Percentiles rank a stretch among this genome's conserved stretches.
Conservation (phyloP, 2,888 invertebrate genomes). For the Adelphocoris suturalis region DNA sequence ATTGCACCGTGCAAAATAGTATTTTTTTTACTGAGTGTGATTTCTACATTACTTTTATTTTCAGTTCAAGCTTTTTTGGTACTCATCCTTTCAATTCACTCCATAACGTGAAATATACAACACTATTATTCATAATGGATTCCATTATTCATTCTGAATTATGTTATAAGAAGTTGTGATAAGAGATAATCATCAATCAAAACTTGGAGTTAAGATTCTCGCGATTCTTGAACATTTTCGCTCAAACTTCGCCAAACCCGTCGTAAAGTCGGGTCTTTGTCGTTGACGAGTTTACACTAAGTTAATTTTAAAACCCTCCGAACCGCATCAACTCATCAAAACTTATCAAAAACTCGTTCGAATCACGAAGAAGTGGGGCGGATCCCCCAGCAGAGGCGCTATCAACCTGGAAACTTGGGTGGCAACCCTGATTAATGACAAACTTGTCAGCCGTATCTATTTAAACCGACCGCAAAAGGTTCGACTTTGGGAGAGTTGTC, state of each 20-base stretch:
- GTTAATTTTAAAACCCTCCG: not conserved
- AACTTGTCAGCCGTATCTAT: slow-evolving; percentile 65
- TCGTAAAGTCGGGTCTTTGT: not conserved
- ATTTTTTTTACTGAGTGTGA: no score
- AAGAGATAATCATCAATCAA: slow-evolving; percentile 1
- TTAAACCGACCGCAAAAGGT: slow-evolving; percentile 18
- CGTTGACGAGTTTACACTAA: not conserved
- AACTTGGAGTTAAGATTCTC: not conserved
- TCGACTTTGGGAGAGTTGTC: slow-evolving; percentile 35
- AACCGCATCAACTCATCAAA: slow-evolving; percentile 7
- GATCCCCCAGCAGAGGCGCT: not conserved
- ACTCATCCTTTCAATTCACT: no score
- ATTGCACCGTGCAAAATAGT: no score
- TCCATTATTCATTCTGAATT: no score
- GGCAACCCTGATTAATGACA: slow-evolving; percentile 66
- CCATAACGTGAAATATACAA: no score
- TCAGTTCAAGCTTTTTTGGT: no score
- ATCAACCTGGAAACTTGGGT: slow-evolving; percentile 1
- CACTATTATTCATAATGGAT: no score
- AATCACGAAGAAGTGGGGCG: not conserved
- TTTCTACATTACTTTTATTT: no score
- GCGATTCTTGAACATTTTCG: not conserved
- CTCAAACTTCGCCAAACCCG: not conserved
- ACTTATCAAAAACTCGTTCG: not conserved
- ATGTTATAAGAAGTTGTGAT: no score